Evolutionary conservation across 2,888 invertebrate species (phyloP), one percentile per base, ranked within the genome.

Genomic region (Andrena chrysosceles): DNA sequence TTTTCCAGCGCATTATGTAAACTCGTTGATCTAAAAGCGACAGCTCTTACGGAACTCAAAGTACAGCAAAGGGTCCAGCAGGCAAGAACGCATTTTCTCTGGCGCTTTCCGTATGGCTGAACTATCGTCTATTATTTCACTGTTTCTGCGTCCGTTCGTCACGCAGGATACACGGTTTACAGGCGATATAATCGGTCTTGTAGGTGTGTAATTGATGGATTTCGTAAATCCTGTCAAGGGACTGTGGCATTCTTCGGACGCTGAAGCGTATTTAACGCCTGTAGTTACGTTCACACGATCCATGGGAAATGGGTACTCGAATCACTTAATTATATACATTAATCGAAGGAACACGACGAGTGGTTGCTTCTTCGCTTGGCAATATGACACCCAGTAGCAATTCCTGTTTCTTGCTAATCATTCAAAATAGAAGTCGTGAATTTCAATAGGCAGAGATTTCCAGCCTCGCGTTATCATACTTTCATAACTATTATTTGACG

Each of bases 1-100:
- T n/a, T 63, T 68, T 81, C 42, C 54, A 20, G 29, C 3, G 56
- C 31, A 56, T 81, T 63, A 77, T 26, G 71, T 56, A 69, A 81
- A 42, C 48, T 0, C 5, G 31, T 49, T 56, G 59, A 70, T 59
- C 23, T 13, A 10, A 33, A 3, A 35, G 16, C 8, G 72, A 52
- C 26, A 13, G 4, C 35, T 60, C 10, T 54, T 62, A 54, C 10
- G 23, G 49, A 42, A 72, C 52, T 67, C 20, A 20, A 64, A 64
- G 49, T 68, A 42, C 35, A 56, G 4, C 33, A 2, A 49, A 29
- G 68, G 26, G 20, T 56, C 48, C 33, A n/a, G 3, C 42, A 10
- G 0, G 3, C 42, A 6, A 0, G 4, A 8, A 13, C 10, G 4
- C 10, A 23, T 70, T 77, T 56, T 59, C 49, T 29, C 20, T 2